Percentiles rank a stretch among this genome's conserved stretches.
phyloP scores from a whole-genome alignment of 2,113 vertebrate genomes.

The Cinclus cinclus region DNA sequence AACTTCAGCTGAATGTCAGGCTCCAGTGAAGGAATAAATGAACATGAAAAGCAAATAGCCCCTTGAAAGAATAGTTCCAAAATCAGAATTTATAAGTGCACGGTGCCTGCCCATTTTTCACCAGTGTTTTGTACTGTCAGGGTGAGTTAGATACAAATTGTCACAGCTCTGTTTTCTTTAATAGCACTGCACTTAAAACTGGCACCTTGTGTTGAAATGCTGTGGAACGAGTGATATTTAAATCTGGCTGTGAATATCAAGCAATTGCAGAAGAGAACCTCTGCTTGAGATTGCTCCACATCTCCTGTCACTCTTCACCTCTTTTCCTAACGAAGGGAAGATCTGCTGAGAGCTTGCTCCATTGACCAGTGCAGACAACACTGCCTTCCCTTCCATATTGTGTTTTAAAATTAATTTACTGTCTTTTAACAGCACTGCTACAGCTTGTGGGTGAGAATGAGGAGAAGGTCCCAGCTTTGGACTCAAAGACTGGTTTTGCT shows the following conservation, averaged over 20 bases:
- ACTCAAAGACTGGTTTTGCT: neutral
- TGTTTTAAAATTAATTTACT: neutral
- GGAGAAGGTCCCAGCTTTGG: neutral
- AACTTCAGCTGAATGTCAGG: conserved; percentile 23
- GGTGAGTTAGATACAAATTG: neutral
- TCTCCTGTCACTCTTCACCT: neutral
- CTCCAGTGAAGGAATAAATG: conserved; percentile 47
- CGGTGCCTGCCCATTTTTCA: neutral
- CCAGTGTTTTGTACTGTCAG: neutral
- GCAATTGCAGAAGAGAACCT: neutral
- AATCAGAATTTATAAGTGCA: neutral
- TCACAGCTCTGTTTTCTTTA: neutral
- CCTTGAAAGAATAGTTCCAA: conserved; percentile 15
- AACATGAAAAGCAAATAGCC: conserved; percentile 10
- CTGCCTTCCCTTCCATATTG: neutral
- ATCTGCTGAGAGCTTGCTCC: neutral
- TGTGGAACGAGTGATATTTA: neutral
- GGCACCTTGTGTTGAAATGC: neutral
- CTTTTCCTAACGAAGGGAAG: neutral
- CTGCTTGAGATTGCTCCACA: neutral
- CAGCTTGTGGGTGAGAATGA: neutral
- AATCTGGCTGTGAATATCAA: neutral
- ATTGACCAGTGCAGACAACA: accelerated
- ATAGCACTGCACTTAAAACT: neutral
- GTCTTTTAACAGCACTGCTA: neutral